phyloP scores from a whole-genome alignment of 2,797 vertebrate species.

The Xenops minutus region DNA sequence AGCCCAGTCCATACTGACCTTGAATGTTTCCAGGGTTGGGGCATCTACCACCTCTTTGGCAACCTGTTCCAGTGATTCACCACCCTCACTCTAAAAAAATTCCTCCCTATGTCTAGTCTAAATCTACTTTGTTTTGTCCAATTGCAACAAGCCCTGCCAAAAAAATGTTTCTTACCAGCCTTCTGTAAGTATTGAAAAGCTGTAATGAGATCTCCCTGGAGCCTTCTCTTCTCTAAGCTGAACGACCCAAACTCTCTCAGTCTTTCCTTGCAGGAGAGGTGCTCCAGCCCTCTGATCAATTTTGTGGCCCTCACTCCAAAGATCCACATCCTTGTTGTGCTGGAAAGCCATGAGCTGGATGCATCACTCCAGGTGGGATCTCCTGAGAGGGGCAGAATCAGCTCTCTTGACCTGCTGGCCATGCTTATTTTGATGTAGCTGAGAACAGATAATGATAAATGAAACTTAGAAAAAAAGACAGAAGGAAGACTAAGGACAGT shows the following conservation, averaged over 20 bases:
- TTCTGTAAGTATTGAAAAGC: not conserved
- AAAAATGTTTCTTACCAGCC: not conserved
- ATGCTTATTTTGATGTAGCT: accelerated
- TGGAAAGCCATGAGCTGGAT: not conserved
- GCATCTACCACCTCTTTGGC: not conserved
- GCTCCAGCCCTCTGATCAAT: not conserved
- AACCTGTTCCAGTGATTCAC: not conserved
- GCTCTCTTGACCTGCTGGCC: not conserved
- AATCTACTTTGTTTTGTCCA: not conserved
- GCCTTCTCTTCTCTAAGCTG: not conserved
- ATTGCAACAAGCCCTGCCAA: not conserved
- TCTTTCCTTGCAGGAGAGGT: not conserved
- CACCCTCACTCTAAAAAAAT: not conserved
- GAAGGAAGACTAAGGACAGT: not conserved
- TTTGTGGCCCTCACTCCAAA: not conserved
- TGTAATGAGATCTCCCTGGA: accelerated
- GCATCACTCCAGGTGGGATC: not conserved
- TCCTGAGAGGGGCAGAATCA: not conserved
- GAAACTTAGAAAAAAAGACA: not conserved
- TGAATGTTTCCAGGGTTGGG: not conserved
- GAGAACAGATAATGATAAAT: not conserved
- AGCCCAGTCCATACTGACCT: not conserved
- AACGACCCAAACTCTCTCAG: not conserved
- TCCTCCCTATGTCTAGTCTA: not conserved
- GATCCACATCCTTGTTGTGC: not conserved